These are phyloP conservation scores for Sanderia malayensis DNA, from an alignment of 30 jellyfish, hydroid and myxozoan species.

Conservation along the genomic window DNA sequence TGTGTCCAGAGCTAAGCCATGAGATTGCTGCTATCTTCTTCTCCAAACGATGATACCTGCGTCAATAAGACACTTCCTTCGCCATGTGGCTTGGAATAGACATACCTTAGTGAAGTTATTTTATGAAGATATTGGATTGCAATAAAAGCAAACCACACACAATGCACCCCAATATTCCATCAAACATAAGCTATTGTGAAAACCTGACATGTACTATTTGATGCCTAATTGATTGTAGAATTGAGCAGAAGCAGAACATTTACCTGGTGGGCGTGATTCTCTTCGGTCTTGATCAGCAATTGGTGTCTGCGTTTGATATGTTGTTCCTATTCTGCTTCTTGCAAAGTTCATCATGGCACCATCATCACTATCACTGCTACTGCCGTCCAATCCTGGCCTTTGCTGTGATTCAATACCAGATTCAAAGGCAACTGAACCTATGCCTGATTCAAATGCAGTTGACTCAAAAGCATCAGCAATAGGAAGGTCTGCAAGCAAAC, in stretches of 20 bases:
- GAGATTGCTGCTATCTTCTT: too few species aligned
- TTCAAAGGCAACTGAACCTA: slow-evolving; percentile 15
- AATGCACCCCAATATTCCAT: neutral
- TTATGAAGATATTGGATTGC: too few species aligned
- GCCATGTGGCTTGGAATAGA: too few species aligned
- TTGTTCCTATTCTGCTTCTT: slow-evolving; percentile 64
- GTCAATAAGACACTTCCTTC: too few species aligned
- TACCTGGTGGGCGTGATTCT: slow-evolving; percentile 65
- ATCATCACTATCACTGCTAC: slow-evolving; percentile 92
- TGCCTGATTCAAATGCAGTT: too few species aligned
- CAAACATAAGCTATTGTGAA: neutral
- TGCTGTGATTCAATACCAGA: slow-evolving; percentile 34
- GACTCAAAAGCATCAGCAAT: too few species aligned
- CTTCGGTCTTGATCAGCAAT: slow-evolving; percentile 54
- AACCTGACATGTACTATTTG: too few species aligned
- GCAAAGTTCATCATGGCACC: slow-evolving; percentile 71
- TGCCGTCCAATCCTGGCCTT: slow-evolving; percentile 86
- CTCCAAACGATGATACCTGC: too few species aligned
- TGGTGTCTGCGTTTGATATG: slow-evolving; percentile 20
- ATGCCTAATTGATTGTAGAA: neutral
- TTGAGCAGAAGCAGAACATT: neutral
- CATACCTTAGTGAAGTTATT: too few species aligned
- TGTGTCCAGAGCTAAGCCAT: neutral
- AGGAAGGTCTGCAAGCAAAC: too few species aligned
- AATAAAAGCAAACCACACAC: neutral